Evolutionary conservation across 2,888 invertebrate species (phyloP), one percentile per base, ranked within the genome.

Genomic region (Agriopis aurantiaria): DNA sequence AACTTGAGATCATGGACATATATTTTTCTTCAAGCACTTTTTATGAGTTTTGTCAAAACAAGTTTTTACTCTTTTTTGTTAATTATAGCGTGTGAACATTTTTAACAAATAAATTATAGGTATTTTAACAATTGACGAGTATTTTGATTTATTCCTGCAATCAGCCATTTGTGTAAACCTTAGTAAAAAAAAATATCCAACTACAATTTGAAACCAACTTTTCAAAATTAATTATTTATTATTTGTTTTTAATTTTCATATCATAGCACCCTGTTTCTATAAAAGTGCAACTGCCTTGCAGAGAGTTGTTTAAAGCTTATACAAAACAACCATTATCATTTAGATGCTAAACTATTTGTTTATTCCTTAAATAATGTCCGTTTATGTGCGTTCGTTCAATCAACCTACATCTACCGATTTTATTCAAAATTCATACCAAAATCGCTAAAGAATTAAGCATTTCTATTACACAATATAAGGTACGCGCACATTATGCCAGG

Each of bases 211-310:
- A 57, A 85, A 84, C 84, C 78, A 14, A 9, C 33, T n/a, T 73
- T 73, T 82, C 77, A 82, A 85, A 85, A 87, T 88, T 85, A 83
- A 85, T 88, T 67, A 77, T 76, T 75, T 65, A 69, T 58, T 72
- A 67, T 68, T 74, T 70, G 57, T 69, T 46, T 75, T 65, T 74
- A 70, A 56, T 71, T 56, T 56, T 65, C 67, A 48, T 69, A 46
- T 62, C 53, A 46, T 12, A 52, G 66, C 51, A 68, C 70, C 73
- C 73, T 75, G 75, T 74, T 68, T 58, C 69, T 64, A 49, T 62
- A 61, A 60, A 59, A 60, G 14, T 41, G 5, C 49, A 49, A n/a
- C n/a, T 49, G 49, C 49, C 14, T 49, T 14, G n/a, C 8, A 41
- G 11, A 10, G 41, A 8, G n/a, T 9, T 43, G 5, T 43, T 14